Percentiles rank a stretch among this genome's conserved stretches.
phyloP scores from a whole-genome alignment of 2,113 vertebrate genomes.

The Panurus biarmicus region DNA sequence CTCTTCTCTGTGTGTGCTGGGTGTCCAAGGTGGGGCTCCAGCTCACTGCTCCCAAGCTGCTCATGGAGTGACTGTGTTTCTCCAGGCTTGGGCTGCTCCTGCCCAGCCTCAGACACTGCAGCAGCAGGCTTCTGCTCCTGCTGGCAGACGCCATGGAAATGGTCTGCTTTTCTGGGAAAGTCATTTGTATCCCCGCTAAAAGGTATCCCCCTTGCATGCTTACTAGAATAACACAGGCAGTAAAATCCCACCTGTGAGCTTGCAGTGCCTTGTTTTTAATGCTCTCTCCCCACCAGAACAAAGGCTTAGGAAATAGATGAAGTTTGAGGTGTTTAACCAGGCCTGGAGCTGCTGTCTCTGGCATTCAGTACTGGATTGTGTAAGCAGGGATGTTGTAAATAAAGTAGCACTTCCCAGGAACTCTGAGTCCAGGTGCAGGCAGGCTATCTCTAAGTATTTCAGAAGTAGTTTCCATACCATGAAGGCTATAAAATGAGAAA shows the following conservation, averaged over 20 bases:
- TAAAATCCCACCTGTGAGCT: not conserved
- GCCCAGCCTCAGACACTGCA: accelerated
- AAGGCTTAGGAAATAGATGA: not conserved
- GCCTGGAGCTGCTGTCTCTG: not conserved
- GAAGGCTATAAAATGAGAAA: not conserved
- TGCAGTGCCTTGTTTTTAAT: not conserved
- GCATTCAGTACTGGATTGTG: not conserved
- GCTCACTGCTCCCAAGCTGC: not conserved
- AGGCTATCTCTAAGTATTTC: not conserved
- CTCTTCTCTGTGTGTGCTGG: not conserved
- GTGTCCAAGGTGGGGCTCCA: accelerated
- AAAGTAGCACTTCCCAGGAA: not conserved
- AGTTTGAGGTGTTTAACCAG: not conserved
- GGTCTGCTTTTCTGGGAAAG: not conserved
- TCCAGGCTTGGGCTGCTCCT: not conserved
- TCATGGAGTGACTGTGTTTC: not conserved
- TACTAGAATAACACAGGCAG: not conserved
- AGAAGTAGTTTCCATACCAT: not conserved
- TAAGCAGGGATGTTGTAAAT: not conserved
- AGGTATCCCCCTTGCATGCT: not conserved
- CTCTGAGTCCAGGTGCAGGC: not conserved
- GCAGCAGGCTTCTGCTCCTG: not conserved
- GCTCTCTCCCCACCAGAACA: not conserved
- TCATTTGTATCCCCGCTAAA: not conserved
- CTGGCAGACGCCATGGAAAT: not conserved